Base-by-base conservation (phyloP, 2,888 invertebrate species). In the Apotomis turbidana region DNA sequence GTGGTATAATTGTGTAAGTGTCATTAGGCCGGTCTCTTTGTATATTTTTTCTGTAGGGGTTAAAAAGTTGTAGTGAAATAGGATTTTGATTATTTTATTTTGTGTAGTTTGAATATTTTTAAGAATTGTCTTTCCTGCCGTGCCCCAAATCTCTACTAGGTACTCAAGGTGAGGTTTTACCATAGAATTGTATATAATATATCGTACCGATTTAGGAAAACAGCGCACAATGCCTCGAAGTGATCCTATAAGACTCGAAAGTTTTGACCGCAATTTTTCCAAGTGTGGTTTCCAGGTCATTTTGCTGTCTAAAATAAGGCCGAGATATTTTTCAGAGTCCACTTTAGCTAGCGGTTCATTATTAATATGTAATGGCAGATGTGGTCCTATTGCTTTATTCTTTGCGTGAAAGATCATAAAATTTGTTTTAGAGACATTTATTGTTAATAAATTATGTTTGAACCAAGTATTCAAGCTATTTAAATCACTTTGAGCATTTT, bases 21-120 rank as follows among this genome's bases (percentile, higher is more conserved):
- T 55, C 51, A 74, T 44, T 41, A 74, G 5, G 46, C 64, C 64
- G 5, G 68, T 69, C 57, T 71, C 38, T 46, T 57, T 69, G 38
- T 71, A 74, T 52, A 71, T n/a, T 15, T 60, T 64, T 6, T 6
- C 57, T 4, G 74, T 67, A 10, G 71, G 61, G n/a, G 71, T 69
- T 12, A 69, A n/a, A 51, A 51, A 74, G 10, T 58, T 46, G 27
- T 68, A 71, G 38, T 60, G 49, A 60, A 61, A 74, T 57, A 74
- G 49, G n/a, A 60, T 46, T 71, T 71, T 71, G 0, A 74, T 54
- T 36, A 74, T 13, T 69, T 62, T 68, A 54, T 72, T 72, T 54
- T 72, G 68, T 12, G 60, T 12, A 41, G 6, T 59, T 59, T 59
- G 59, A 5, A 59, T n/a, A 3, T 38, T 59, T 12, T 59, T 59